phyloP scores from a whole-genome alignment of 2,113 vertebrate genomes.

The Eclectus roratus region DNA sequence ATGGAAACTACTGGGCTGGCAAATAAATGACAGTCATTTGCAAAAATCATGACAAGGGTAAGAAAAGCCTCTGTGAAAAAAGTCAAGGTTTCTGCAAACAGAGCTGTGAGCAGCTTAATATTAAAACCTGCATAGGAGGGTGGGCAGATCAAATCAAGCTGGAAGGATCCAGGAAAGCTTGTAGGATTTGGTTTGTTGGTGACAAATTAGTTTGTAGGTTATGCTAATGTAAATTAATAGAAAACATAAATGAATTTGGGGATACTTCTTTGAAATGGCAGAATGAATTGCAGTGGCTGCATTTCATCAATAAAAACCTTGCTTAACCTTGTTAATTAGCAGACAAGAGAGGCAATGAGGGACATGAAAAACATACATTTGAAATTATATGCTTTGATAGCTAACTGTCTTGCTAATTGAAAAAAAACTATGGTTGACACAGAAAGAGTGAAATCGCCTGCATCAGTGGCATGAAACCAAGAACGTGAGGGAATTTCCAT shows the following conservation, averaged over 20 bases:
- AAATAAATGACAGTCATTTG: too few species aligned
- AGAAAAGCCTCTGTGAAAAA: background rate
- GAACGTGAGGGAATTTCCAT: background rate
- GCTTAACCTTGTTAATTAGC: background rate
- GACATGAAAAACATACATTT: background rate
- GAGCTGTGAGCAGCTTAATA: background rate
- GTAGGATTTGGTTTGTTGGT: background rate
- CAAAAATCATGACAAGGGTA: background rate
- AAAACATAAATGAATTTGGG: background rate
- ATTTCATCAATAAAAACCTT: background rate
- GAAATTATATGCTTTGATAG: background rate
- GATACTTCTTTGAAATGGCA: background rate
- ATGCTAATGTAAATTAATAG: background rate
- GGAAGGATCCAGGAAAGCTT: background rate
- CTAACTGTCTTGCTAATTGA: background rate
- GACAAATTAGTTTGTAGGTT: background rate
- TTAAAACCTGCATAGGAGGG: background rate
- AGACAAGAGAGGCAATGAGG: background rate
- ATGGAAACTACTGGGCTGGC: too few species aligned
- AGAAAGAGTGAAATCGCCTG: background rate
- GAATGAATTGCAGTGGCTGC: background rate
- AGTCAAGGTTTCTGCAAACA: background rate
- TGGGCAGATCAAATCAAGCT: background rate
- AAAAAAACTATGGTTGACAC: background rate
- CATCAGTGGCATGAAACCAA: background rate